Percentiles rank a stretch among this genome's conserved stretches.
phyloP scores from a whole-genome alignment of 2,888 invertebrate genomes.

The Clepsis dumicolana region DNA sequence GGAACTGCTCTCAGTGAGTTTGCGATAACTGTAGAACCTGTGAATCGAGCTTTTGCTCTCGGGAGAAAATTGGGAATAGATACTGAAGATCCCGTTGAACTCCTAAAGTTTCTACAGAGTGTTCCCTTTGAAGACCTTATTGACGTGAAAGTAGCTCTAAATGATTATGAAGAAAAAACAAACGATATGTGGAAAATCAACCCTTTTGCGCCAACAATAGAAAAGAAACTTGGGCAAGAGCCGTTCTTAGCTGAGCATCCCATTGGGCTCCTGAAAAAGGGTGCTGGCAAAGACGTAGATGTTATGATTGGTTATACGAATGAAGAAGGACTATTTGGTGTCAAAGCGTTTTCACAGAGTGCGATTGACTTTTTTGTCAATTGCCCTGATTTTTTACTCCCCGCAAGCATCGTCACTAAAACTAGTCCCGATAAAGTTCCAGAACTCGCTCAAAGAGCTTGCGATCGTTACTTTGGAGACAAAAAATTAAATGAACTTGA shows the following conservation, averaged over 20 bases:
- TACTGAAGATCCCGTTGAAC: slow-evolving; percentile 50
- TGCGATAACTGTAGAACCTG: slow-evolving; percentile 49
- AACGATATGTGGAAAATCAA: not conserved
- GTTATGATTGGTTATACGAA: slow-evolving; percentile 4
- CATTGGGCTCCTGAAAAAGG: not conserved
- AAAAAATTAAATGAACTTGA: not conserved
- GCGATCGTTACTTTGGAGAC: not conserved
- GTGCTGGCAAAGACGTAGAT: slow-evolving; percentile 2
- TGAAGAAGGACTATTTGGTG: not conserved
- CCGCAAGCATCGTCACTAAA: not conserved
- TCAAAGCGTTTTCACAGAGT: not conserved
- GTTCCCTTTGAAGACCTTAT: slow-evolving; percentile 40
- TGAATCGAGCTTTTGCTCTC: slow-evolving; percentile 51
- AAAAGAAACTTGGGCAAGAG: slow-evolving; percentile 1
- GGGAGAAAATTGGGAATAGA: slow-evolving; percentile 53
- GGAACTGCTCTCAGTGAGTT: slow-evolving; percentile 57
- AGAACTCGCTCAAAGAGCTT: not conserved
- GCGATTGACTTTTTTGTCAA: not conserved
- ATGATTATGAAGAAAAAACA: not conserved
- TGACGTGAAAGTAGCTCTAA: not conserved
- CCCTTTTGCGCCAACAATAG: not conserved
- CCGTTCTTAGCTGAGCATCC: slow-evolving; percentile 4
- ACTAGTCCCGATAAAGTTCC: not conserved
- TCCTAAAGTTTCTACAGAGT: slow-evolving; percentile 55
- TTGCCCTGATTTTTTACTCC: not conserved